These are phyloP conservation scores for Globia sparganii DNA, from an alignment of 2,888 invertebrate genomes.

Conservation along the genomic window DNA sequence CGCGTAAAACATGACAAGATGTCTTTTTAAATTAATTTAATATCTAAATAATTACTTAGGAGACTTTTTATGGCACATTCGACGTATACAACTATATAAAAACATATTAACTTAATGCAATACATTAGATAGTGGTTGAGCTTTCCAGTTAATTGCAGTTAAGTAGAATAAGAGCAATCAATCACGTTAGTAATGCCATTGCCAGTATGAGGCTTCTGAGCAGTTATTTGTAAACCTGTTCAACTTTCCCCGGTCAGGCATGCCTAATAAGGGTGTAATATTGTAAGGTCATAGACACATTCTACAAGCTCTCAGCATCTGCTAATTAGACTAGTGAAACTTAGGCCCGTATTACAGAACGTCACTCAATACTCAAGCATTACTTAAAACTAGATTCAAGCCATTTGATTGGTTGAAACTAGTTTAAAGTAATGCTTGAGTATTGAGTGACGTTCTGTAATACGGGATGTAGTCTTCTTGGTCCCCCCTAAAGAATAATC, in stretches of 20 bases:
- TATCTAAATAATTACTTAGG: too few relatives aligned
- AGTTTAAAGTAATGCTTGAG: too few relatives aligned
- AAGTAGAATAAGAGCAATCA: conserved; percentile 14
- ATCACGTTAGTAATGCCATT: conserved; percentile 5
- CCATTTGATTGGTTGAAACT: too few relatives aligned
- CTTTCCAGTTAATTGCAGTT: conserved; percentile 14
- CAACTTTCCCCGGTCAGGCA: conserved; percentile 4
- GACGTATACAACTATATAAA: background rate
- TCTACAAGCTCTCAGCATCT: background rate
- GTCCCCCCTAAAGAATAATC: background rate
- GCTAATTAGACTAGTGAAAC: background rate
- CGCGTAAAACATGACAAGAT: too few relatives aligned
- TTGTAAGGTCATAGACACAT: background rate
- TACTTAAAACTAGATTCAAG: too few relatives aligned
- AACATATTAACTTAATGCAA: conserved; percentile 1
- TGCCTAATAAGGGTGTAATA: background rate
- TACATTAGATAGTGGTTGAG: background rate
- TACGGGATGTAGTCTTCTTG: background rate
- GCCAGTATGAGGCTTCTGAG: background rate
- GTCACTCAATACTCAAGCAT: too few relatives aligned
- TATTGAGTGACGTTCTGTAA: too few relatives aligned
- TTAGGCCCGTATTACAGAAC: too few relatives aligned
- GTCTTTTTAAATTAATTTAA: background rate
- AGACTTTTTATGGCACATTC: background rate
- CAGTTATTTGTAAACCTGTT: conserved; percentile 1